These are phyloP conservation scores for Pycnonotus jocosus DNA, from an alignment of 2,113 vertebrate species.

Conservation along the genomic window DNA sequence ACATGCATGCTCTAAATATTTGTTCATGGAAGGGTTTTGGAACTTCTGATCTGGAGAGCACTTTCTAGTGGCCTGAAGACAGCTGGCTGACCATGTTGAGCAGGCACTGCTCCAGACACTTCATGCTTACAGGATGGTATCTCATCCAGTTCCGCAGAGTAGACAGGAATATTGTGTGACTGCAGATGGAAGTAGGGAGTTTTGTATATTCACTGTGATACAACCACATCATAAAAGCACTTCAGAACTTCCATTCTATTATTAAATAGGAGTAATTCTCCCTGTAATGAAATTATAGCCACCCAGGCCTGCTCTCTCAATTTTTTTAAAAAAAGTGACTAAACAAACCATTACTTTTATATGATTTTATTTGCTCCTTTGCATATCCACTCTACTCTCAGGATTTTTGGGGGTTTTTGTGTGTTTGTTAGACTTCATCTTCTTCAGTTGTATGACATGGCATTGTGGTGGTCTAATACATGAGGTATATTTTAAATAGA, in stretches of 20 bases:
- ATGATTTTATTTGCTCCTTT: not conserved
- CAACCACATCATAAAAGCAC: not conserved
- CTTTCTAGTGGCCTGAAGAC: not conserved
- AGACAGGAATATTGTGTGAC: not conserved
- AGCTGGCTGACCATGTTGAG: not conserved
- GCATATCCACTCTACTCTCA: not conserved
- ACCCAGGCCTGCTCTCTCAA: not conserved
- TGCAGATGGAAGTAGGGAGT: not conserved
- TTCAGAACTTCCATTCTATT: not conserved
- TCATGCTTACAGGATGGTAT: not conserved
- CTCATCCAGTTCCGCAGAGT: not conserved
- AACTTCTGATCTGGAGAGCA: not conserved
- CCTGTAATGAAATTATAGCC: not conserved
- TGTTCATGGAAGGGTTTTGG: not conserved
- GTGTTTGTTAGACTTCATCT: not conserved
- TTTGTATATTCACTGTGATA: not conserved
- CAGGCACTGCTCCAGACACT: not conserved
- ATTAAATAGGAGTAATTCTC: not conserved
- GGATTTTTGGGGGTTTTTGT: not conserved
- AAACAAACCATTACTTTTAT: not conserved
- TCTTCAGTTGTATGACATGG: not conserved
- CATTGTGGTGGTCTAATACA: not conserved
- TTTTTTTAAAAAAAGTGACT: rapidly evolving
- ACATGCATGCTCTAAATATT: slow-evolving; percentile 12
- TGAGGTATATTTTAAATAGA: not conserved